Base-by-base conservation (phyloP, 2,797 vertebrate genomes). In the Cephalopachus bancanus region DNA sequence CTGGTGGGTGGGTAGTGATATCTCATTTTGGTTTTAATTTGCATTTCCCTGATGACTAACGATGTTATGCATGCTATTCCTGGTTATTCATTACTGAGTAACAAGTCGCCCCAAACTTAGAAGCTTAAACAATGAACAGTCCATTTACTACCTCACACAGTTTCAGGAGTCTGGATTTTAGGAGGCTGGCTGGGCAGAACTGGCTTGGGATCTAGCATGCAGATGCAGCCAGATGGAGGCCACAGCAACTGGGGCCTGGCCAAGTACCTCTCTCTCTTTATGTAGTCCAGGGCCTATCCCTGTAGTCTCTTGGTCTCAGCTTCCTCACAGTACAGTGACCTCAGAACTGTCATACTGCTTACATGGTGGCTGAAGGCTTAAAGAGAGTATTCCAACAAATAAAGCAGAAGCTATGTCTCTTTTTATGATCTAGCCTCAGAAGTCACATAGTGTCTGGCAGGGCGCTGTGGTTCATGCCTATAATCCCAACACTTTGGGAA, bases 41-140 rank as follows among this genome's bases (percentile, higher is more conserved):
- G 64, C n/a, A 91, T 30, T 91, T 91, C 28, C 55, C 49, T 83
- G 44, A 76, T 74, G 60, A 72, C 22, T 93, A 93, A 78, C 51
- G 49, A 89, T 67, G 30, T 59, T 72, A 79, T 78, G 20, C n/a
- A 4, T 78, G 79, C 12, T 33, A 22, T 80, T 95, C 30, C 33
- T 65, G 71, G 37, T 64, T 49, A 79, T 76, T 79, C 14, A 69
- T n/a, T 51, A 51, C 67, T 67, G 8, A 53, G 24, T 30, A 55
- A 65, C 15, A 80, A 83, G 49, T 74, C 62, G 37, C 24, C 79
- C 88, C 53, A 64, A 67, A 80, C 15, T 83, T 55, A 53, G 83
- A 88, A 88, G 26, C 19, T 84, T 83, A 93, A 72, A 72, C 10
- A 89, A 76, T 33, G 6, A 75, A 69, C 22, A 85, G 28, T 53